Conservation (phyloP, 1,140 invertebrate genomes). For the Meloidogyne chitwoodi region DNA sequence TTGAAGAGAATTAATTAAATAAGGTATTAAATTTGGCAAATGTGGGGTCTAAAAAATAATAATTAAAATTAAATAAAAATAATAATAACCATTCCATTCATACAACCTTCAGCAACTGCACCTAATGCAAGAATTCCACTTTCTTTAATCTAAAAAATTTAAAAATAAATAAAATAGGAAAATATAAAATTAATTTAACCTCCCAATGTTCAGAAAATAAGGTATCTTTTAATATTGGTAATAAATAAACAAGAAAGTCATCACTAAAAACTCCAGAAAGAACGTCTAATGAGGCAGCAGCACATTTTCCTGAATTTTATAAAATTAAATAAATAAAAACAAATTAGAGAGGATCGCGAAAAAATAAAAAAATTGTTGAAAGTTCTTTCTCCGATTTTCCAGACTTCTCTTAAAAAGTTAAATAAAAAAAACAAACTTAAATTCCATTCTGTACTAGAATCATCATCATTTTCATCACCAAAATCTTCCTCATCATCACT, state of each 20-base stretch:
- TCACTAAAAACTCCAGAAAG: slow-evolving; percentile 94
- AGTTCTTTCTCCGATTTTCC: too few species aligned
- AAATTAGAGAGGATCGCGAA: too few species aligned
- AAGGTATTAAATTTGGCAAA: slow-evolving; percentile 89
- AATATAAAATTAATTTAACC: slow-evolving; percentile 29
- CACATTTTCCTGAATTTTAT: slow-evolving; percentile 75
- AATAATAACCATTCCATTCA: slow-evolving; percentile 78
- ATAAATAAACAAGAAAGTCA: slow-evolving; percentile 82
- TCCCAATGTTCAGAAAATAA: slow-evolving; percentile 92
- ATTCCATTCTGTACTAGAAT: slow-evolving; percentile 92
- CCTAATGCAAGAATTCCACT: slow-evolving; percentile 89
- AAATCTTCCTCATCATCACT: slow-evolving; percentile 58
- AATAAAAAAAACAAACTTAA: slow-evolving; percentile 64
- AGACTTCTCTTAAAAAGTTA: not conserved
- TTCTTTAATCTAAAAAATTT: slow-evolving; percentile 75
- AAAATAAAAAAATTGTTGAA: too few species aligned
- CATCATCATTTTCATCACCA: slow-evolving; percentile 78
- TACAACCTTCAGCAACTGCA: slow-evolving; percentile 98
- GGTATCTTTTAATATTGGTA: slow-evolving; percentile 93
- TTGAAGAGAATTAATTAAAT: slow-evolving; percentile 81
- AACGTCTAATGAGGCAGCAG: slow-evolving; percentile 92
- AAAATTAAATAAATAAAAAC: not conserved
- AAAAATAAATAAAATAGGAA: not conserved
- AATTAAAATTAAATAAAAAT: not conserved
- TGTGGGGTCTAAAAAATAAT: slow-evolving; percentile 69